These are phyloP conservation scores for Aradophagus sp. DNA, from an alignment of 1,140 invertebrate genomes.

Conservation along the genomic window DNA sequence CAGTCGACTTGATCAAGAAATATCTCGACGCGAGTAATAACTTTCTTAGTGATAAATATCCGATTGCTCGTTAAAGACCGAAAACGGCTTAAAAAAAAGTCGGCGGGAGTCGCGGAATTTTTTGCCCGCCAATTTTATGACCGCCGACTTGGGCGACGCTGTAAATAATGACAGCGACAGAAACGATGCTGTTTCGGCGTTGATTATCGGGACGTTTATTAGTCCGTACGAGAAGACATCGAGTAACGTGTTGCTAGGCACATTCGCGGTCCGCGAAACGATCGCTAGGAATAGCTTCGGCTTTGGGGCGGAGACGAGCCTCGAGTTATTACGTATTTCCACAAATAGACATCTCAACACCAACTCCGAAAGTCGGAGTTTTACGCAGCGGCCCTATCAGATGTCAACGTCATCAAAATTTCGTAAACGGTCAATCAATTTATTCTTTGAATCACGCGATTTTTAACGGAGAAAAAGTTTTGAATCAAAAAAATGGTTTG, in stretches of 20 bases:
- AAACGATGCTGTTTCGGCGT: conserved; percentile 54
- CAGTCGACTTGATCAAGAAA: conserved; percentile 37
- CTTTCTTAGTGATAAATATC: too few relatives aligned
- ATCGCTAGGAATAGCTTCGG: conserved; percentile 61
- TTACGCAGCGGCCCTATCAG: too few relatives aligned
- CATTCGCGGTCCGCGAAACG: conserved; percentile 46
- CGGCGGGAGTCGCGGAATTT: conserved; percentile 20
- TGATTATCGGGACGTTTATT: conserved; percentile 65
- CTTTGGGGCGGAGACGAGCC: conserved; percentile 45
- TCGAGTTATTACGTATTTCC: conserved; percentile 43
- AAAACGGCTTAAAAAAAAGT: conserved; percentile 30
- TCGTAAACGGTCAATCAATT: too few relatives aligned
- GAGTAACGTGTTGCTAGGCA: conserved; percentile 23
- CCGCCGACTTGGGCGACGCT: conserved; percentile 22
- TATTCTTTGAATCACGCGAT: too few relatives aligned
- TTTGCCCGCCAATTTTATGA: conserved; percentile 11
- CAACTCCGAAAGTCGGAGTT: conserved; percentile 4
- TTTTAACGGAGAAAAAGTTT: too few relatives aligned
- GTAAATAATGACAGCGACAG: conserved; percentile 60
- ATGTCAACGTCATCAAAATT: too few relatives aligned
- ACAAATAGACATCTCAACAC: conserved; percentile 47
- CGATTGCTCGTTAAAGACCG: conserved; percentile 28
- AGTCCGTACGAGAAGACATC: conserved; percentile 45
- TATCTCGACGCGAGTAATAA: conserved; percentile 36
- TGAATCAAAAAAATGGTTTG: too few relatives aligned